Percentiles rank a stretch among this genome's conserved stretches.
Evolutionary conservation across 2,888 invertebrate species (phyloP).

Genomic region (Tortrix viridana): DNA sequence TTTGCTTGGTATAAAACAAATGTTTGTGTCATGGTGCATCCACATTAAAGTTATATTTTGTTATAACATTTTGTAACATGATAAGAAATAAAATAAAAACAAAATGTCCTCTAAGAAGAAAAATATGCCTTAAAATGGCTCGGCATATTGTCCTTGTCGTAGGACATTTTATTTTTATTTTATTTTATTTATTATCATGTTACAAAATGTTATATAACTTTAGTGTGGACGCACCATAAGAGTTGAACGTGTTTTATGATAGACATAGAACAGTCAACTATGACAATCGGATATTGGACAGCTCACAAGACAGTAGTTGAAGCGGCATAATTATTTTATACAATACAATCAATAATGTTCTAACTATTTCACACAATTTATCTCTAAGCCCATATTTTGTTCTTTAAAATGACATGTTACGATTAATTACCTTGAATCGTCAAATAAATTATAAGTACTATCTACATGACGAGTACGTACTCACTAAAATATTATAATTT

Average conservation of each 20-base stretch:
- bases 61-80: too few species aligned
- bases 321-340: background rate
- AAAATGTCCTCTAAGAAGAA: too few species aligned
- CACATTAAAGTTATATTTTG: too few species aligned
- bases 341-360: background rate
- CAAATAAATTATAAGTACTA: constrained; percentile 1
- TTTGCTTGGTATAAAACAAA: too few species aligned
- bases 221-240: too few species aligned
- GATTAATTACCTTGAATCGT: background rate
- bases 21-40: too few species aligned
- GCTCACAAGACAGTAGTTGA: background rate
- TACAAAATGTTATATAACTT: background rate
- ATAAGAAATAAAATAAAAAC: too few species aligned
- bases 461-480: background rate
- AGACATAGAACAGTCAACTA: constrained; percentile 27
- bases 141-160: too few species aligned
- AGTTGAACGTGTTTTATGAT: constrained; percentile 27
- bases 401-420: constrained; percentile 29
- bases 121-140: too few species aligned
- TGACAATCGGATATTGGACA: background rate
- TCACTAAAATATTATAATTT: constrained; percentile 2
- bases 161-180: too few species aligned
- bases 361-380: background rate
- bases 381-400: constrained; percentile 11
- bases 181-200: too few species aligned